Evolutionary conservation across 2,113 vertebrate genomes (phyloP).

Genomic region (Ptilorrhoa leucosticta): DNA sequence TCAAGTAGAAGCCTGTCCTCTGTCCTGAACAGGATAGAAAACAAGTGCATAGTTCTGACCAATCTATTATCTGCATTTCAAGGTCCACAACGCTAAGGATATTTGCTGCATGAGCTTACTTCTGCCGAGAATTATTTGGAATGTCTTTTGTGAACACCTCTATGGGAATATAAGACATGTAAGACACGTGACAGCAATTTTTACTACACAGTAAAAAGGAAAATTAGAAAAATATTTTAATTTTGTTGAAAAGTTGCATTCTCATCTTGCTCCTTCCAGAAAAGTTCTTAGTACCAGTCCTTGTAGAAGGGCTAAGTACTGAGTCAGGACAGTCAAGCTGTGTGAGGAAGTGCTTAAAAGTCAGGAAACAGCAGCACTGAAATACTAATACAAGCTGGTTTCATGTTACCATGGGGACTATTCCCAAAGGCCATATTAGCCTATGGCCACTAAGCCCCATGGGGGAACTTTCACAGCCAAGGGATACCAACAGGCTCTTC

Average conservation of each 20-base stretch:
- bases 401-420: slow-evolving; percentile 6
- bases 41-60: neutral
- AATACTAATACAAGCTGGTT: neutral
- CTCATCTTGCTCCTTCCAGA: neutral
- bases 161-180: neutral
- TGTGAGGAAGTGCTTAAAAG: neutral
- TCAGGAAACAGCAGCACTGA: neutral
- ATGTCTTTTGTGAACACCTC: neutral
- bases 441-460: neutral
- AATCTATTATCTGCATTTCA: neutral
- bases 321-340: neutral
- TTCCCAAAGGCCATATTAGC: slow-evolving; percentile 6
- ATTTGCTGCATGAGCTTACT: neutral
- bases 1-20: neutral
- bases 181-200: neutral
- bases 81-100: neutral
- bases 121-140: neutral
- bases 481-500: neutral
- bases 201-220: neutral
- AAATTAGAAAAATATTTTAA: neutral
- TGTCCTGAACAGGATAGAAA: neutral
- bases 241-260: neutral
- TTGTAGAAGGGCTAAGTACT: neutral
- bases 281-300: neutral
- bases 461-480: neutral